Conservation (phyloP, 2,888 invertebrate genomes). For the Synergus itoensis region DNA sequence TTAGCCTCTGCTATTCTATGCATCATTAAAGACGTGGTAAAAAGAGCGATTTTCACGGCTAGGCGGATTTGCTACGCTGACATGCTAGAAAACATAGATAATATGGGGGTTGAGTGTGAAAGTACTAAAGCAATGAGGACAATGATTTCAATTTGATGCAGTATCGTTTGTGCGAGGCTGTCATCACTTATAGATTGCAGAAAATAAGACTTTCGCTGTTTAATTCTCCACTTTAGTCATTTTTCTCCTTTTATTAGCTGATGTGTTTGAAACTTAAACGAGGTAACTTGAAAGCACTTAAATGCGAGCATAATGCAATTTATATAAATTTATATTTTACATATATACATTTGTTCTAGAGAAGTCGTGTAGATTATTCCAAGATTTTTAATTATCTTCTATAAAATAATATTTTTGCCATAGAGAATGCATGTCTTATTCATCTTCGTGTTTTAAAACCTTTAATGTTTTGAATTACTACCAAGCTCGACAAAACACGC, state of each 20-base stretch:
- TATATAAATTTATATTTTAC: no score
- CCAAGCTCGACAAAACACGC: slow-evolving; percentile 17
- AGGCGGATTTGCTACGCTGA: neutral
- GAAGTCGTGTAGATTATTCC: neutral
- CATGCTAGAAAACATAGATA: slow-evolving; percentile 61
- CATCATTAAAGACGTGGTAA: slow-evolving; percentile 6
- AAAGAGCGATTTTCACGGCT: slow-evolving; percentile 5
- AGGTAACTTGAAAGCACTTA: neutral
- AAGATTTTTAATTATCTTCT: neutral
- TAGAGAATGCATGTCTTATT: slow-evolving; percentile 1
- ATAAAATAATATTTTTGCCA: neutral
- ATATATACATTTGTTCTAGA: no score
- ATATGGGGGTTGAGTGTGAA: slow-evolving; percentile 57
- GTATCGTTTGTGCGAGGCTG: slow-evolving; percentile 59
- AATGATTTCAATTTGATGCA: slow-evolving; percentile 66
- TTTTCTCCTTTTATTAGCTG: neutral
- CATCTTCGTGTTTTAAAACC: neutral
- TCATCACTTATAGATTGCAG: slow-evolving; percentile 62
- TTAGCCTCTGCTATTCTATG: slow-evolving; percentile 6
- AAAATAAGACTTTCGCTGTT: slow-evolving; percentile 59
- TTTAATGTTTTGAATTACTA: slow-evolving; percentile 29
- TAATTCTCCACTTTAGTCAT: neutral
- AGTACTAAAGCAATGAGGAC: slow-evolving; percentile 46
- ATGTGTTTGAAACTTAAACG: neutral
- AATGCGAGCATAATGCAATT: no score